Evolutionary conservation across 2,888 invertebrate species (phyloP).

Genomic region (Meandrusa payeni): DNA sequence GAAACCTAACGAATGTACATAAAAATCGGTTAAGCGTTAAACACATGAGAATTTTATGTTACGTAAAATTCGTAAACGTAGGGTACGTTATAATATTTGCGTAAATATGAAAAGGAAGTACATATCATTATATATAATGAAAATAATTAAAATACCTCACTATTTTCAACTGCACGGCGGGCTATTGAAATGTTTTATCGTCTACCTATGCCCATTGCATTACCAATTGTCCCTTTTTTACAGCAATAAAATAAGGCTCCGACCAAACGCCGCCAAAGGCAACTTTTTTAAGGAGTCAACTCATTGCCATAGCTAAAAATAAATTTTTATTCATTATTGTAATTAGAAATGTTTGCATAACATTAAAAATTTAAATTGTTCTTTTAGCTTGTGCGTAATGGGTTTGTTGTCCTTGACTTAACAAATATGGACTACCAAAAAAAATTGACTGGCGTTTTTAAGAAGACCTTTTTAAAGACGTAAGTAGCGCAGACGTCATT

Average conservation of each 20-base stretch:
- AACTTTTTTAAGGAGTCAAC: constrained; percentile 26
- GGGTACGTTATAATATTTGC: no score
- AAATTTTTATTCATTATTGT: constrained; percentile 34
- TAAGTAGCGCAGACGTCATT: no score
- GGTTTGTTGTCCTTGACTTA: constrained; percentile 1
- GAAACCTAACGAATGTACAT: no score
- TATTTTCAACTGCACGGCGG: no score
- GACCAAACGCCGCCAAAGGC: constrained; percentile 29
- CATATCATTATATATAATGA: no score
- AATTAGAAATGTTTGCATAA: constrained; percentile 48
- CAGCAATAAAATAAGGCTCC: constrained; percentile 34
- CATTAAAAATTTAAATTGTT: constrained; percentile 36
- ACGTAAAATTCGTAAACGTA: no score
- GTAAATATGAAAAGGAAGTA: no score
- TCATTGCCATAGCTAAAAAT: constrained; percentile 15
- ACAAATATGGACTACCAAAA: background rate
- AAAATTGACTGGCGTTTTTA: background rate
- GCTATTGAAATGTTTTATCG: background rate
- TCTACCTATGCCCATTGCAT: background rate
- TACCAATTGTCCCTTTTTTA: constrained; percentile 23
- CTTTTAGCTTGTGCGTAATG: constrained; percentile 15
- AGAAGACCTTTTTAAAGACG: no score
- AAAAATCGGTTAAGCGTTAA: no score
- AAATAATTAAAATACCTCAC: no score
- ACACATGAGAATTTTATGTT: no score